phyloP scores from a whole-genome alignment of 1,140 invertebrate species.

The Calosoma granatense region DNA sequence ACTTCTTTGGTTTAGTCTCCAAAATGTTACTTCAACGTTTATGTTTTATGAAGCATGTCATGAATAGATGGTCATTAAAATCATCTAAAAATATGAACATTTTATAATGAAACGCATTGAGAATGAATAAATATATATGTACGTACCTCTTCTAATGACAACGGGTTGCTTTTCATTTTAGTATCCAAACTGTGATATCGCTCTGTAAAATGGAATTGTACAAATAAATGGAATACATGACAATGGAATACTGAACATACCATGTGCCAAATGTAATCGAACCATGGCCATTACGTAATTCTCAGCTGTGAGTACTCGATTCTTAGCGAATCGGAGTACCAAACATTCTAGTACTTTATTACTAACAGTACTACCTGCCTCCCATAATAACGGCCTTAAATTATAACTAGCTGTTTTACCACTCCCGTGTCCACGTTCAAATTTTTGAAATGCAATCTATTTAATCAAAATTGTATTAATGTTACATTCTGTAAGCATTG shows the following conservation, averaged over 20 bases:
- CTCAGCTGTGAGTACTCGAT: slow-evolving; percentile 47
- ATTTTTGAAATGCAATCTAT: slow-evolving; percentile 50
- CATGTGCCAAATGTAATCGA: slow-evolving; percentile 59
- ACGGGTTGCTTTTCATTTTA: slow-evolving; percentile 61
- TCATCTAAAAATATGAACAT: slow-evolving; percentile 43
- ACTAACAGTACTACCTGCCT: slow-evolving; percentile 56
- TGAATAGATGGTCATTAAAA: slow-evolving; percentile 61
- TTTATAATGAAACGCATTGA: not conserved
- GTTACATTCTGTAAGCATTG: not conserved
- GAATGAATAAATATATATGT: not conserved
- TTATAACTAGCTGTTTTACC: slow-evolving; percentile 54
- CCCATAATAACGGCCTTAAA: slow-evolving; percentile 52
- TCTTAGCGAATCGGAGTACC: slow-evolving; percentile 54
- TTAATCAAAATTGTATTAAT: slow-evolving; percentile 19
- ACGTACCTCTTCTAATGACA: slow-evolving; percentile 61
- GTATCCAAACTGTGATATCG: slow-evolving; percentile 58
- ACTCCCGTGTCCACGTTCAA: slow-evolving; percentile 41
- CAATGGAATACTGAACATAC: slow-evolving; percentile 33
- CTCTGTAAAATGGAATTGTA: slow-evolving; percentile 39
- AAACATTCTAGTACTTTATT: slow-evolving; percentile 68
- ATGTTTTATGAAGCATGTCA: slow-evolving; percentile 29
- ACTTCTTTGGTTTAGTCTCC: slow-evolving; percentile 6
- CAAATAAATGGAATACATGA: slow-evolving; percentile 18
- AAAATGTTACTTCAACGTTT: slow-evolving; percentile 7
- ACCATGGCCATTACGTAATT: slow-evolving; percentile 59